A percentile compares a stretch with the other conserved stretches of the same genome.
Evolutionary conservation across 2,797 vertebrate species (phyloP).

Genomic region (Syngnathus acus): DNA sequence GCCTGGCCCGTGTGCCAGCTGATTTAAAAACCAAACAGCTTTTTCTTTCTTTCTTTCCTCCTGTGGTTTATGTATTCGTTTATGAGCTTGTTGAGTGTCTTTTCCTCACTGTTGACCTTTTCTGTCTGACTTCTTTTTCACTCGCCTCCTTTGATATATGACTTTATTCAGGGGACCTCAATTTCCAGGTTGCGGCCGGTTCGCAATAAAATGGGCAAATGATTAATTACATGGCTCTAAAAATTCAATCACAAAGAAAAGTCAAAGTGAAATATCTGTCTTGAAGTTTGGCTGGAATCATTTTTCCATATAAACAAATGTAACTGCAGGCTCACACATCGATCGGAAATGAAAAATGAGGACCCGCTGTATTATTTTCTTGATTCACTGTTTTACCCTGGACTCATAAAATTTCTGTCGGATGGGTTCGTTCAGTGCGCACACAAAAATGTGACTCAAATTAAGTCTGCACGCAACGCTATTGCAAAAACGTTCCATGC

Average conservation of each 20-base stretch:
- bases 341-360: not conserved
- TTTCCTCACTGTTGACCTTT: constrained; percentile 22
- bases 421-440: not conserved
- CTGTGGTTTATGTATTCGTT: constrained; percentile 20
- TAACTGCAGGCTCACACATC: not conserved
- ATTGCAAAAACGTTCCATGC: constrained; percentile 1
- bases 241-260: not conserved
- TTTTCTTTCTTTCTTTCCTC: constrained; percentile 8
- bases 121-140: constrained; percentile 8
- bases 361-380: not conserved
- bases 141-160: not conserved
- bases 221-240: not conserved
- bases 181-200: too few species aligned
- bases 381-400: not conserved
- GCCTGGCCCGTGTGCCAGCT: not conserved
- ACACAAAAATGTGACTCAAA: not conserved
- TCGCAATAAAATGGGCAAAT: not conserved
- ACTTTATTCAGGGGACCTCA: not conserved
- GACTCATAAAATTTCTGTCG: not conserved
- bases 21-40: not conserved
- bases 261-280: not conserved
- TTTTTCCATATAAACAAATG: not conserved
- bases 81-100: constrained; percentile 15
- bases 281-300: not conserved
- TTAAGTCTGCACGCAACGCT: not conserved